Base-by-base conservation (phyloP, 1,140 invertebrate genomes). In the Penaeus vannamei region DNA sequence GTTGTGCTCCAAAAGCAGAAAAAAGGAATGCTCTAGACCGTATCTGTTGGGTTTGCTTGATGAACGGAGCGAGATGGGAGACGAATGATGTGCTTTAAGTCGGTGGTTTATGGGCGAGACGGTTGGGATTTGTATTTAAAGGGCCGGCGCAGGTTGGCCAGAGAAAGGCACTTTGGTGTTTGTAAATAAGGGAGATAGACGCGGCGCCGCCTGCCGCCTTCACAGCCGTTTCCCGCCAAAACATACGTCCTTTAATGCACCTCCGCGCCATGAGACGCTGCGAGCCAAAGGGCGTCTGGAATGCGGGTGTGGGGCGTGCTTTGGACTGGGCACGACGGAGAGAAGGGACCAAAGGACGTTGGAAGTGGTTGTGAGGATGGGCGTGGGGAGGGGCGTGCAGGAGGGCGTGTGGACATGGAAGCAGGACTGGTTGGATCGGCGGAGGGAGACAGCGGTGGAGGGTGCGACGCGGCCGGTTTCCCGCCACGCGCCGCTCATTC, bases 221-320 rank as follows among this genome's bases (percentile, higher is more conserved):
- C 26, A 32, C 59, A 26, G 53, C 46, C 59, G 42, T 64, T 84
- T 89, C 87, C 87, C 87, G 82, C 87, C 82, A 89, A 89, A 89
- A 89, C 87, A 61, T 7, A 19, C n/a, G 82, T 53, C 26, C 66
- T 84, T 89, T 89, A 89, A 85, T 89, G 77, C 79, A 66, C 36
- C 62, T 84, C 69, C 82, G 82, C 82, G 53, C 53, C 53, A 53
- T 53, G 53, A 53, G 53, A 53, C 53, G 53, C 53, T 53, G 53
- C 53, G 53, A 53, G 53, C 0, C 53, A 53, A 53, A 53, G 53
- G 17, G 53, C 53, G 53, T 53, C 53, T 12, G 0, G 12, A 17
- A 2, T 17, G 53, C 1, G 26, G 62, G 17, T 26, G 29, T 61
- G n/a, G 26, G 46, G 32, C 26, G 72, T 66, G 29, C 36, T 2